These are phyloP conservation scores for Rhagologus leucostigma DNA, from an alignment of 2,113 vertebrate genomes.

Conservation along the genomic window DNA sequence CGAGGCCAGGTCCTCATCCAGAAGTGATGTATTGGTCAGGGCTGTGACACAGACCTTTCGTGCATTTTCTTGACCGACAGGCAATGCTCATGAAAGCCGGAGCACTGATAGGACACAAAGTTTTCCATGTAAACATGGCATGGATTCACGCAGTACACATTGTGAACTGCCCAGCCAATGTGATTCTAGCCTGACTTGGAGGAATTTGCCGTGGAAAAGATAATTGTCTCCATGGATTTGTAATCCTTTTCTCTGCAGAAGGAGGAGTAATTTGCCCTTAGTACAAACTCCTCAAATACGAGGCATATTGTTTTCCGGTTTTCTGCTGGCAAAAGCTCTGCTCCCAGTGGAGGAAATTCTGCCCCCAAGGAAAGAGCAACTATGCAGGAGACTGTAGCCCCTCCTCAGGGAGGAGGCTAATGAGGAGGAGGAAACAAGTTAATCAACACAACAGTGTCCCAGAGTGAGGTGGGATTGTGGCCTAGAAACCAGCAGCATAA, in stretches of 20 bases:
- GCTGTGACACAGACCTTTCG: background rate
- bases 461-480: background rate
- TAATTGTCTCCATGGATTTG: constrained; percentile 5
- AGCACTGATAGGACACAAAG: background rate
- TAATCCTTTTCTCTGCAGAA: background rate
- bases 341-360: background rate
- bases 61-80: background rate
- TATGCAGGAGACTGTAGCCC: background rate
- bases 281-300: background rate
- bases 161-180: background rate
- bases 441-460: background rate
- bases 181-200: background rate
- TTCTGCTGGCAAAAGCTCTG: background rate
- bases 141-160: background rate
- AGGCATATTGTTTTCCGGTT: background rate
- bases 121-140: background rate
- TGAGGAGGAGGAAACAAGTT: background rate
- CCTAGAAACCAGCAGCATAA: background rate
- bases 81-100: background rate
- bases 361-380: background rate
- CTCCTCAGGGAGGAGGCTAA: background rate
- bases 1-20: background rate
- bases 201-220: background rate
- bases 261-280: background rate
- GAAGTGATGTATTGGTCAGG: background rate